A percentile compares a stretch with the other conserved stretches of the same genome.
phyloP scores from a whole-genome alignment of 2,888 invertebrate species.

The Amitus sp. region DNA sequence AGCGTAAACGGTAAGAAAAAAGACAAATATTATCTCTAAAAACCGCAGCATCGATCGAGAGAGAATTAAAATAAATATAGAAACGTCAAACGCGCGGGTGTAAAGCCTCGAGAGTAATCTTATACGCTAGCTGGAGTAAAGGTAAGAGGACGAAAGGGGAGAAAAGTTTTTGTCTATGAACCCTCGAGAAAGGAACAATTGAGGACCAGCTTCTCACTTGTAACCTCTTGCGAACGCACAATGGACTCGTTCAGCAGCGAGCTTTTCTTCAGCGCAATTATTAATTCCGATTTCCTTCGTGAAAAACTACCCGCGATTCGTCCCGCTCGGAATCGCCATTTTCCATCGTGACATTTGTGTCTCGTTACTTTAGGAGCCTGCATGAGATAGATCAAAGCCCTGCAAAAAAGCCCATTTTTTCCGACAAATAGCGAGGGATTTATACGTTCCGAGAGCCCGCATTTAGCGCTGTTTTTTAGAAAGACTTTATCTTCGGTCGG shows the following conservation, averaged over 20 bases:
- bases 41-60: too few relatives aligned
- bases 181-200: constrained; percentile 54
- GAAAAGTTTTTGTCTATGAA: constrained; percentile 43
- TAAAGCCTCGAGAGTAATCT: constrained; percentile 34
- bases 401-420: constrained; percentile 33
- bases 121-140: constrained; percentile 29
- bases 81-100: too few relatives aligned
- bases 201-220: constrained; percentile 46
- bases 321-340: background rate
- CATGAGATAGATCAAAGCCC: constrained; percentile 27
- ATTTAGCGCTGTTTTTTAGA: constrained; percentile 40
- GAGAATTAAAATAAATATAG: too few relatives aligned
- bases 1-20: too few relatives aligned
- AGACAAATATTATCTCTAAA: too few relatives aligned
- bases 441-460: constrained; percentile 39
- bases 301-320: constrained; percentile 28
- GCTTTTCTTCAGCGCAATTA: constrained; percentile 38
- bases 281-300: constrained; percentile 39
- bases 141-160: constrained; percentile 35
- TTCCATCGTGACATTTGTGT: constrained; percentile 14
- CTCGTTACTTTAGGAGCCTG: constrained; percentile 16
- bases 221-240: constrained; percentile 40
- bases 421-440: constrained; percentile 34
- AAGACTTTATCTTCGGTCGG: constrained; percentile 38
- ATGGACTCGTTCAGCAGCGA: constrained; percentile 33